Percentiles rank a stretch among this genome's conserved stretches.
These are phyloP conservation scores for Furnarius figulus DNA, from an alignment of 2,113 vertebrate species.

Conservation along the genomic window DNA sequence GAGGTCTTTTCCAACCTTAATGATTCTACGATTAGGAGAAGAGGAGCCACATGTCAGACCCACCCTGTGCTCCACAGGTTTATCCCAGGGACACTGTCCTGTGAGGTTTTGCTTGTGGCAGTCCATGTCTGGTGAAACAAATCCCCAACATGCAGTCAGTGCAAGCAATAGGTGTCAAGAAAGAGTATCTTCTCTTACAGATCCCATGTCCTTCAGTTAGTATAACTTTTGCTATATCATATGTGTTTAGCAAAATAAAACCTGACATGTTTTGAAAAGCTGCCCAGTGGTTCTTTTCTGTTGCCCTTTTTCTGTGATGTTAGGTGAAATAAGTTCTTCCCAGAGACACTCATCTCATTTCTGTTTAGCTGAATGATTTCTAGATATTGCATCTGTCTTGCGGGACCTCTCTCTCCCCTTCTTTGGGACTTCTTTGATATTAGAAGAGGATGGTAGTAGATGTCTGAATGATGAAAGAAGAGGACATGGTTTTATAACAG, in stretches of 20 bases:
- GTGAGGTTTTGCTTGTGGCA: not conserved
- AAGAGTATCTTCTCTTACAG: not conserved
- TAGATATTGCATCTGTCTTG: not conserved
- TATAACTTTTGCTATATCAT: not conserved
- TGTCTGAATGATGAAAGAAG: not conserved
- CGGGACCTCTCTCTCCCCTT: not conserved
- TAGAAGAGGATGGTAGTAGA: not conserved
- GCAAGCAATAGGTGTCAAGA: not conserved
- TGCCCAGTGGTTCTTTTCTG: not conserved
- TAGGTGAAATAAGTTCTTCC: not conserved
- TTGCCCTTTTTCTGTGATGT: not conserved
- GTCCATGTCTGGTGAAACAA: not conserved
- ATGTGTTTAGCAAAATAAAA: not conserved
- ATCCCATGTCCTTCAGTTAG: not conserved
- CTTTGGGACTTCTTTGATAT: not conserved
- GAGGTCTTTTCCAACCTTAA: not conserved
- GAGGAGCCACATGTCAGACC: not conserved
- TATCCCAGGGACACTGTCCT: not conserved
- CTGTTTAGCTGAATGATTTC: not conserved
- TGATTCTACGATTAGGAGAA: accelerated
- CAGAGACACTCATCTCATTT: not conserved
- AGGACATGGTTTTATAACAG: not conserved
- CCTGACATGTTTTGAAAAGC: not conserved
- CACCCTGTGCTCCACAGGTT: not conserved
- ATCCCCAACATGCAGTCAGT: not conserved